These are phyloP conservation scores for Tragelaphus buxtoni DNA, from an alignment of 2,113 vertebrate genomes.

Conservation along the genomic window DNA sequence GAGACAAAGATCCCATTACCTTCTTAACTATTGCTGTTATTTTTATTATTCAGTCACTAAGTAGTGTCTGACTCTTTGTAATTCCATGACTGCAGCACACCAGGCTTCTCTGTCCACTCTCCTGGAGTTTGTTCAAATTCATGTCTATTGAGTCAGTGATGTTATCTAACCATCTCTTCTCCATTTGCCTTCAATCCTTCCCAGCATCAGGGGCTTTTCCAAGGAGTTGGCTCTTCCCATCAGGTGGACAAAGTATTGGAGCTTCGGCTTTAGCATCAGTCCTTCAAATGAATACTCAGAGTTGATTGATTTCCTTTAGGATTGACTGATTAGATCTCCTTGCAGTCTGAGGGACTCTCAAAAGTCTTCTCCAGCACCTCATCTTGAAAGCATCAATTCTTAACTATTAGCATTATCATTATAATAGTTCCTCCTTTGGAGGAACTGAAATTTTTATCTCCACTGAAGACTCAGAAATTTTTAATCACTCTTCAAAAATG, in stretches of 20 bases:
- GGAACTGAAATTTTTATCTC: background rate
- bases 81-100: background rate
- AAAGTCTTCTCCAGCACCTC: background rate
- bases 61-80: rapidly evolving
- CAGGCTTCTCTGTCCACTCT: background rate
- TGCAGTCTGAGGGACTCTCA: background rate
- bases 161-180: background rate
- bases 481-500: background rate
- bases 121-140: background rate
- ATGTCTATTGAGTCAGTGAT: background rate
- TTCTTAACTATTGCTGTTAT: background rate
- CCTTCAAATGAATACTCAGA: background rate
- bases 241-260: background rate
- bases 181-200: background rate
- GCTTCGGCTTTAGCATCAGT: background rate
- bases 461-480: background rate
- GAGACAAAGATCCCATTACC: background rate
- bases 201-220: background rate
- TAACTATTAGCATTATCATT: background rate
- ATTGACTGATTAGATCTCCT: background rate
- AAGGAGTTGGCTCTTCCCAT: background rate
- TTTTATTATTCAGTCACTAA: background rate
- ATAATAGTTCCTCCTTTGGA: background rate
- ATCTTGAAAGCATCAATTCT: background rate
- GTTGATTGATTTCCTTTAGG: background rate